Evolutionary conservation across 1,140 invertebrate genomes (phyloP), one percentile per base, ranked within the genome.

Genomic region (Drosophila pallidifrons): DNA sequence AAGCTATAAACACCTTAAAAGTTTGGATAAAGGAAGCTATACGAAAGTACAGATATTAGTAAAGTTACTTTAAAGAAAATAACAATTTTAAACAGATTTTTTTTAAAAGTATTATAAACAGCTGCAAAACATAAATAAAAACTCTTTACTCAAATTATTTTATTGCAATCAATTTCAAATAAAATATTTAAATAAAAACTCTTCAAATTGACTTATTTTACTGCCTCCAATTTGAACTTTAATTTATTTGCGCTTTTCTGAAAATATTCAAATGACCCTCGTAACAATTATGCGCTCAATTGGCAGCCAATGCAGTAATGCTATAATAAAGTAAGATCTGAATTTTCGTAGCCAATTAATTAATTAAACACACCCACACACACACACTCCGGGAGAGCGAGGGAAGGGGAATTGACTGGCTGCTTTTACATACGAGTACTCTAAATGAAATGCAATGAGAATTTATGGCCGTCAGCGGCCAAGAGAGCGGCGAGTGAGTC

Each of bases 261-360:
- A 1, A 54, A 47, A 30, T 90, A 89, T 89, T 89, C 78, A 89
- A 89, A 89, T 85, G 79, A 90, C 85, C 85, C 85, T 55, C 85
- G 89, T 85, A 85, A 72, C 81, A 90, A 85, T 89, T 90, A 79
- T 81, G 72, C 85, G 74, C 68, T 75, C 81, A 89, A 89, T 88
- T 89, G 78, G 61, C 51, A 70, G 63, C 52, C 75, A 55, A 78
- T 68, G 63, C 67, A 61, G 57, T 13, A 64, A 64, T 16, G 46
- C 52, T 52, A 38, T 20, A 41, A 45, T 55, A 54, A 64, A 63
- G 30, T 11, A 11, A 41, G 61, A 67, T 49, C 28, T 66, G 47
- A 72, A 75, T 61, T 76, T 80, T 52, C 59, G 77, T 57, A 76
- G 68, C 66, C 86, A 90, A 89, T 89, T 89, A 89, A 89, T 89